Conservation (phyloP, 2,888 invertebrate species). For the Drosophila mimetica region DNA sequence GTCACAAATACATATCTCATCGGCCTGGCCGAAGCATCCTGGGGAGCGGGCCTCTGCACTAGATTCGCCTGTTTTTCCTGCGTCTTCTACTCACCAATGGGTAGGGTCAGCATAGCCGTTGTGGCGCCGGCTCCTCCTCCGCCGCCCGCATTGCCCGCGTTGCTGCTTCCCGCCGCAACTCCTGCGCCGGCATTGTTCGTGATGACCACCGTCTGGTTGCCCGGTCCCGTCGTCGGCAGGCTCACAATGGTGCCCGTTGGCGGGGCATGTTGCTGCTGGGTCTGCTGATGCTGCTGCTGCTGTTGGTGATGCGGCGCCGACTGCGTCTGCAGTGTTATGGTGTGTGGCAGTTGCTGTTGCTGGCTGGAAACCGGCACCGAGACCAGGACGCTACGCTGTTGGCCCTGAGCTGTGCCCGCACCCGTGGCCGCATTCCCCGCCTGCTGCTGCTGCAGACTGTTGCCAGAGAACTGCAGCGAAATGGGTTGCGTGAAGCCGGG, state of each 20-base stretch:
- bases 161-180: constrained; percentile 38
- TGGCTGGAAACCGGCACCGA: constrained; percentile 87
- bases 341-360: constrained; percentile 83
- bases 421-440: constrained; percentile 36
- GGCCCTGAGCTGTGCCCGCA: constrained; percentile 60
- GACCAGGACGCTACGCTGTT: constrained; percentile 87
- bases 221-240: constrained; percentile 75
- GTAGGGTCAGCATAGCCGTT: constrained; percentile 86
- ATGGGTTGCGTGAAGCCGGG: constrained; percentile 94
- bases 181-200: constrained; percentile 71
- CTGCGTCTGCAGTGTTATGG: constrained; percentile 81
- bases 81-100: constrained; percentile 86
- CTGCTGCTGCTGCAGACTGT: constrained; percentile 84
- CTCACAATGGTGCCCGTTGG: constrained; percentile 85
- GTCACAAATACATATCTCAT: constrained; percentile 15
- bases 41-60: background rate
- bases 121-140: constrained; percentile 56
- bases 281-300: constrained; percentile 83
- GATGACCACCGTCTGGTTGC: constrained; percentile 84
- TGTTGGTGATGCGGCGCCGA: constrained; percentile 71
- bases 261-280: constrained; percentile 84
- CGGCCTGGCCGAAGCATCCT: constrained; percentile 23
- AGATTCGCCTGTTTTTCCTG: background rate
- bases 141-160: constrained; percentile 32
- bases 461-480: constrained; percentile 90